These are phyloP conservation scores for Enteromius afrohamiltoni DNA, from an alignment of 2,797 vertebrate genomes.

Conservation along the genomic window DNA sequence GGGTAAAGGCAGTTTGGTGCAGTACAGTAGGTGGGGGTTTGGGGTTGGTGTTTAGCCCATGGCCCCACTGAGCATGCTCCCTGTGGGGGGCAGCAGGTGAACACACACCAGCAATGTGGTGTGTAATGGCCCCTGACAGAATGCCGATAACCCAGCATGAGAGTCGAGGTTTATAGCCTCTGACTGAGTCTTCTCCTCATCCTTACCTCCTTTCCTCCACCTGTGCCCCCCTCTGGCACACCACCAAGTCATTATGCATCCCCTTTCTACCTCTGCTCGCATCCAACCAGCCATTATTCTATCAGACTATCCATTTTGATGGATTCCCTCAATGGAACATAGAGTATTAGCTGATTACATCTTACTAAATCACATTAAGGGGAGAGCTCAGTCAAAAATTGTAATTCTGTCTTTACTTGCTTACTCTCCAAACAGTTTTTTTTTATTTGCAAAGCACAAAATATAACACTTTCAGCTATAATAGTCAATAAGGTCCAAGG, in stretches of 20 bases:
- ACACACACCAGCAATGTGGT: conserved; percentile 21
- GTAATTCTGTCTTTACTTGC: neutral
- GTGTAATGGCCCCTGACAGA: conserved; percentile 46
- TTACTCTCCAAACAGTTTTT: neutral
- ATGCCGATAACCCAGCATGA: conserved; percentile 43
- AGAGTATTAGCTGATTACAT: conserved; percentile 15
- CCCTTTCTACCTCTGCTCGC: conserved; percentile 16
- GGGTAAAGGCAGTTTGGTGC: conserved; percentile 3
- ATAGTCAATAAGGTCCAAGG: neutral
- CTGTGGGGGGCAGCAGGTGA: conserved; percentile 46
- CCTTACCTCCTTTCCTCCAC: conserved; percentile 23
- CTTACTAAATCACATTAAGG: neutral
- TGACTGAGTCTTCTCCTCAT: conserved; percentile 31
- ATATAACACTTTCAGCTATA: neutral
- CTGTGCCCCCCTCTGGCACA: conserved; percentile 32
- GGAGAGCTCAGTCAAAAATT: neutral
- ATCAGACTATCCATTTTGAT: conserved; percentile 14
- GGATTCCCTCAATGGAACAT: neutral
- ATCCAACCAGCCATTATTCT: conserved; percentile 12
- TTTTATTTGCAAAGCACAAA: neutral
- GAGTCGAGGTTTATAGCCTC: conserved; percentile 24
- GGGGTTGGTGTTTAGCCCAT: conserved; percentile 20
- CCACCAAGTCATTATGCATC: conserved; percentile 26
- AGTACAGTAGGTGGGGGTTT: neutral
- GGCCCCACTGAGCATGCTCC: conserved; percentile 26